These are phyloP conservation scores for Oryzias dopingdopingensis DNA, from an alignment of 2,797 vertebrate genomes.

Conservation along the genomic window DNA sequence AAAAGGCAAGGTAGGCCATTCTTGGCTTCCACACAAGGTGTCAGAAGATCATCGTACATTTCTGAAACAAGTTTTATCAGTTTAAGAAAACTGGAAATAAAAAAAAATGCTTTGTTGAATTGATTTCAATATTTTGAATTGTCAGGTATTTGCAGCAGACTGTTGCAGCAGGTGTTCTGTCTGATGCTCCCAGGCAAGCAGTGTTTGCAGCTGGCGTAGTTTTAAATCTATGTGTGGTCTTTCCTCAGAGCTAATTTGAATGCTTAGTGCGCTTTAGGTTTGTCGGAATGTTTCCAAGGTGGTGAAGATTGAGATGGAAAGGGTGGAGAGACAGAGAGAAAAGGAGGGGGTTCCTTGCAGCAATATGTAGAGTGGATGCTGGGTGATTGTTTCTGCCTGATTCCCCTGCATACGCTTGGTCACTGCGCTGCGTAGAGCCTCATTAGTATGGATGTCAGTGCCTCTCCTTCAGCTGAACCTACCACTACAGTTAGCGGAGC, in stretches of 20 bases:
- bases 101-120: too few relatives aligned
- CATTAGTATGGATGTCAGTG: slow-evolving; percentile 74
- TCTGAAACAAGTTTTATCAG: too few relatives aligned
- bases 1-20: too few relatives aligned
- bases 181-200: slow-evolving; percentile 14
- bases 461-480: slow-evolving; percentile 79
- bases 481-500: slow-evolving; percentile 69
- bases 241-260: slow-evolving; percentile 23
- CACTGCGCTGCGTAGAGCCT: slow-evolving; percentile 58
- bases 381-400: slow-evolving; percentile 53
- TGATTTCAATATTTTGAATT: too few relatives aligned
- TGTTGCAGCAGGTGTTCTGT: slow-evolving; percentile 1
- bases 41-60: too few relatives aligned
- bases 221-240: slow-evolving; percentile 39
- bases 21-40: too few relatives aligned
- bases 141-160: too few relatives aligned
- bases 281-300: slow-evolving; percentile 36
- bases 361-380: slow-evolving; percentile 37
- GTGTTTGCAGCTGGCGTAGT: slow-evolving; percentile 23
- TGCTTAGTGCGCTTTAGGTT: slow-evolving; percentile 21
- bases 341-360: slow-evolving; percentile 3
- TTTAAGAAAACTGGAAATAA: too few relatives aligned
- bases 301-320: slow-evolving; percentile 29
- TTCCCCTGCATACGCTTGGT: slow-evolving; percentile 50
- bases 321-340: slow-evolving; percentile 10